Evolutionary conservation across 1,140 invertebrate genomes (phyloP).

Genomic region (Drosophila santomea): DNA sequence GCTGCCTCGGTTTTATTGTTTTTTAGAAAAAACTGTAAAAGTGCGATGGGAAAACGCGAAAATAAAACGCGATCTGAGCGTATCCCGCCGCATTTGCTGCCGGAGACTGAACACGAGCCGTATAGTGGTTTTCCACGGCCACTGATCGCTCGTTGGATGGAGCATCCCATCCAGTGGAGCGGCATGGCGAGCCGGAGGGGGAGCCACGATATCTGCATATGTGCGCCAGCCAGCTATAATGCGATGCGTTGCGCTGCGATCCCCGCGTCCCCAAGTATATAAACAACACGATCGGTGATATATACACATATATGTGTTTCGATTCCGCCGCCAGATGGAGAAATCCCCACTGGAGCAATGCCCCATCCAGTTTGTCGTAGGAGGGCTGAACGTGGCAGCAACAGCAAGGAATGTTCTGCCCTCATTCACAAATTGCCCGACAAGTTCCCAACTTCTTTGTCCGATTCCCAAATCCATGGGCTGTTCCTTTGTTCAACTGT

Average conservation of each 20-base stretch:
- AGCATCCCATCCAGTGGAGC: slow-evolving; percentile 16
- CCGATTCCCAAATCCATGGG: too few species aligned
- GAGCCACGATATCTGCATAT: slow-evolving; percentile 48
- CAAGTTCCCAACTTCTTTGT: too few species aligned
- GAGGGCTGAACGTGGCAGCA: slow-evolving; percentile 2
- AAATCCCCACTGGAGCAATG: slow-evolving; percentile 37
- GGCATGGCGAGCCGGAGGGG: slow-evolving; percentile 14
- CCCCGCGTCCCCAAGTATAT: slow-evolving; percentile 19
- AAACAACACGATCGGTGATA: slow-evolving; percentile 12
- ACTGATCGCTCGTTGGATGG: slow-evolving; percentile 5
- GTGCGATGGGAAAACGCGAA: slow-evolving; percentile 71
- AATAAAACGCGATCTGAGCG: slow-evolving; percentile 62
- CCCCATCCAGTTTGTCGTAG: slow-evolving; percentile 9
- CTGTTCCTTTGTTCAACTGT: neutral
- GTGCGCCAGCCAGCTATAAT: slow-evolving; percentile 63
- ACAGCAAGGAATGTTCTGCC: too few species aligned
- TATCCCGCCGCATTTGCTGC: slow-evolving; percentile 29
- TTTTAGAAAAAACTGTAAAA: slow-evolving; percentile 83
- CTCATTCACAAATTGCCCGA: too few species aligned
- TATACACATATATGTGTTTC: slow-evolving; percentile 5
- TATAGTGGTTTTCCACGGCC: slow-evolving; percentile 76
- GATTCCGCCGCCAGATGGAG: slow-evolving; percentile 28
- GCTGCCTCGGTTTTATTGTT: slow-evolving; percentile 77
- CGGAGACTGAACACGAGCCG: slow-evolving; percentile 64
- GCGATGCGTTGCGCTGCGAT: slow-evolving; percentile 71